A percentile compares a stretch with the other conserved stretches of the same genome.
phyloP scores from a whole-genome alignment of 1,140 invertebrate species.

The Lepidurus packardi region DNA sequence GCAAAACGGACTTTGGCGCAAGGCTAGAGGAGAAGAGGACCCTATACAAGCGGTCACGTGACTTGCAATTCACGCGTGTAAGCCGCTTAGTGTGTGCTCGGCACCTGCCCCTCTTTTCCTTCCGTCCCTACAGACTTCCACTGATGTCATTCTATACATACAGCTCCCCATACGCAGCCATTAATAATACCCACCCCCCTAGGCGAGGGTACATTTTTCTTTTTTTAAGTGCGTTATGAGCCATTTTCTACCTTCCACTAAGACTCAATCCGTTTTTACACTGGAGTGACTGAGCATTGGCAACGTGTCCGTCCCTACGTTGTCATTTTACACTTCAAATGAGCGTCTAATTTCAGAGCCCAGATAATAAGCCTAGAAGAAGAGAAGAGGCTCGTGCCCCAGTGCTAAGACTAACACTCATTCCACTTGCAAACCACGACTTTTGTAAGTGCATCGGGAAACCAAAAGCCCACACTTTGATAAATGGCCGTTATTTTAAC shows the following conservation, averaged over 20 bases:
- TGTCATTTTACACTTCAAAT: constrained; percentile 18
- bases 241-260: background rate
- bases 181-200: background rate
- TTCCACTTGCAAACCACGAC: background rate
- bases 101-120: constrained; percentile 1
- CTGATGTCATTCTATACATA: constrained; percentile 19
- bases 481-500: too few relatives aligned
- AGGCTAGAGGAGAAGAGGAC: background rate
- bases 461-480: too few relatives aligned
- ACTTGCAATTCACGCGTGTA: constrained; percentile 8
- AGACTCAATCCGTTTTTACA: background rate
- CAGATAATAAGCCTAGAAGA: background rate
- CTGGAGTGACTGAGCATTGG: background rate
- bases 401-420: background rate
- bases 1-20: constrained; percentile 13
- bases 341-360: constrained; percentile 12
- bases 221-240: background rate
- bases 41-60: background rate
- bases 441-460: too few relatives aligned
- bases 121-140: background rate
- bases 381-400: background rate
- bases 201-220: background rate
- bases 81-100: constrained; percentile 6
- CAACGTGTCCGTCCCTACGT: constrained; percentile 17
- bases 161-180: background rate